Evolutionary conservation across 1,140 invertebrate genomes (phyloP).

Genomic region (Drosophila nannoptera): DNA sequence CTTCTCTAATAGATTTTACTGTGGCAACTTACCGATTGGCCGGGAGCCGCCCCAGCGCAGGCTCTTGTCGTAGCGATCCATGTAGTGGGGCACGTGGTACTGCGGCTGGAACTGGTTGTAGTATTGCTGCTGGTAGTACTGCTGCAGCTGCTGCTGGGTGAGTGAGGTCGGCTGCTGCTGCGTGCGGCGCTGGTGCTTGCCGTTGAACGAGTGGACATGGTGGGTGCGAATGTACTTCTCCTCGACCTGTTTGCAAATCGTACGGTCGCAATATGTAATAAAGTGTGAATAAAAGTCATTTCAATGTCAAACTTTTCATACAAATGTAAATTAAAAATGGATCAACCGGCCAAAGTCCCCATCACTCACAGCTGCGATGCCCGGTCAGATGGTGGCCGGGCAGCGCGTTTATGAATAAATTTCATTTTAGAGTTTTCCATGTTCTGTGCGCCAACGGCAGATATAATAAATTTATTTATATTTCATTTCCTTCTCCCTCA

Average conservation of each 20-base stretch:
- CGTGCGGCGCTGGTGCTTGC: conserved; percentile 68
- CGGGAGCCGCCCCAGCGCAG: conserved; percentile 68
- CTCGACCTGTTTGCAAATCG: conserved; percentile 63
- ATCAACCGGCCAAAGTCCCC: conserved; percentile 38
- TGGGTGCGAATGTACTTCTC: conserved; percentile 77
- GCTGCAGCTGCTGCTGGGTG: conserved; percentile 66
- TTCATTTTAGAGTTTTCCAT: conserved; percentile 75
- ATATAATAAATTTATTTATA: conserved; percentile 78
- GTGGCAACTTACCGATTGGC: conserved; percentile 50
- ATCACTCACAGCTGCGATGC: conserved; percentile 12
- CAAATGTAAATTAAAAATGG: conserved; percentile 61
- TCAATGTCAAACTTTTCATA: conserved; percentile 61
- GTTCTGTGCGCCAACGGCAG: conserved; percentile 53
- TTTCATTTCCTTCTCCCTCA: conserved; percentile 60
- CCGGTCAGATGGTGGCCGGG: conserved; percentile 31
- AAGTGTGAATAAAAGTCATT: conserved; percentile 54
- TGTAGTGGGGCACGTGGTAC: conserved; percentile 70
- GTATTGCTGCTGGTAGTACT: conserved; percentile 63
- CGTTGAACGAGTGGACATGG: conserved; percentile 72
- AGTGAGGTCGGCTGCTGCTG: conserved; percentile 69
- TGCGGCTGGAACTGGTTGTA: conserved; percentile 70
- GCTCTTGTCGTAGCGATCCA: conserved; percentile 77
- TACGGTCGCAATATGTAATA: conserved; percentile 23
- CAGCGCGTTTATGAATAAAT: conserved; percentile 73
- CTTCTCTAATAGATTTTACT: background rate